phyloP scores from a whole-genome alignment of 2,888 invertebrate genomes.

The Scaptomyza flava region DNA sequence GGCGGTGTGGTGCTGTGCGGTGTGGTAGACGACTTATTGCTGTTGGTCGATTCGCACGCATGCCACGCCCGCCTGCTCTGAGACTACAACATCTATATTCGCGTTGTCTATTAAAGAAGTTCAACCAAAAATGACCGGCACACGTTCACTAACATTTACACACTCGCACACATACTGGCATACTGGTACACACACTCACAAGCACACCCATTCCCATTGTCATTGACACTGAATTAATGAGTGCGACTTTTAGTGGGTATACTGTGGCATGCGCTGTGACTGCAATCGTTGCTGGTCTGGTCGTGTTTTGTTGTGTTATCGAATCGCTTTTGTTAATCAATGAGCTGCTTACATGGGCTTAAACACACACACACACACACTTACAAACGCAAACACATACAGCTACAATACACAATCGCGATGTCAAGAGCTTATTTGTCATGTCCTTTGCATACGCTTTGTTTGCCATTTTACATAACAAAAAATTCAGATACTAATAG shows the following conservation, averaged over 20 bases:
- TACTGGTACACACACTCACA: slow-evolving; percentile 1
- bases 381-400: neutral
- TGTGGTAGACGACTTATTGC: slow-evolving; percentile 22
- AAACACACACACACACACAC: slow-evolving; percentile 19
- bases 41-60: slow-evolving; percentile 53
- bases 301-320: slow-evolving; percentile 38
- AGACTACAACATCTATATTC: slow-evolving; percentile 1
- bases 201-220: slow-evolving; percentile 26
- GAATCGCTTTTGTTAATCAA: slow-evolving; percentile 48
- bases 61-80: slow-evolving; percentile 51
- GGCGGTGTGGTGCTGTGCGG: neutral
- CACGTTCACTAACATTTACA: slow-evolving; percentile 41
- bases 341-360: slow-evolving; percentile 62
- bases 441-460: slow-evolving; percentile 29
- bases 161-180: slow-evolving; percentile 14
- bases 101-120: slow-evolving; percentile 63
- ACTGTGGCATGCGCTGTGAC: slow-evolving; percentile 32
- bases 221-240: slow-evolving; percentile 69
- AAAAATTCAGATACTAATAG: slow-evolving; percentile 16
- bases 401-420: slow-evolving; percentile 4
- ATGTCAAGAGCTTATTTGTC: slow-evolving; percentile 28
- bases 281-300: slow-evolving; percentile 22
- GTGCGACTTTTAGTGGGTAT: slow-evolving; percentile 43
- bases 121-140: slow-evolving; percentile 56
- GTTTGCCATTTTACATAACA: slow-evolving; percentile 1